Conservation (phyloP, 2,888 invertebrate genomes). For the Eretmocerus hayati region DNA sequence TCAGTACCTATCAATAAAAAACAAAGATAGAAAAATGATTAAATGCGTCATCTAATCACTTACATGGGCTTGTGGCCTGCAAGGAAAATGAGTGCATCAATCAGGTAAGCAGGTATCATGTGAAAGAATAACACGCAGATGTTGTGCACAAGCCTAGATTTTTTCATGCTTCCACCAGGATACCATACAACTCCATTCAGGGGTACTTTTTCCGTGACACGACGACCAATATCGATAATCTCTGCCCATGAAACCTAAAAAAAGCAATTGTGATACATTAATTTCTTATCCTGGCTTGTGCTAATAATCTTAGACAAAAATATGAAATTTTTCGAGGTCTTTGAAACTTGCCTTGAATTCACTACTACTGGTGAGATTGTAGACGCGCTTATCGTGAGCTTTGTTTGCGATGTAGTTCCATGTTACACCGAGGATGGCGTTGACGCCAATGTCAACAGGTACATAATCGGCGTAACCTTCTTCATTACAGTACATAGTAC, state of each 20-base stretch:
- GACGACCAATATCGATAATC: constrained; percentile 73
- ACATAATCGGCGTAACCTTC: constrained; percentile 72
- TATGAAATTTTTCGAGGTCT: no score
- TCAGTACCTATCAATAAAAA: no score
- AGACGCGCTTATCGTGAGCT: constrained; percentile 52
- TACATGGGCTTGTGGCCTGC: constrained; percentile 84
- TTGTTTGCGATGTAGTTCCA: constrained; percentile 61
- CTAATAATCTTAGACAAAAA: neutral
- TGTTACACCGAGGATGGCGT: constrained; percentile 60
- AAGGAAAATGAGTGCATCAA: constrained; percentile 71
- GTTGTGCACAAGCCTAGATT: constrained; percentile 67
- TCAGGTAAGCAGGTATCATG: constrained; percentile 79
- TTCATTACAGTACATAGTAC: constrained; percentile 80
- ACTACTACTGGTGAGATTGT: constrained; percentile 72
- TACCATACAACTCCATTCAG: constrained; percentile 82
- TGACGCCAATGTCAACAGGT: constrained; percentile 76
- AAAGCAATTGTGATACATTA: neutral
- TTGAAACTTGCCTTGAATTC: constrained; percentile 60
- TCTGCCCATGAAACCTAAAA: constrained; percentile 71
- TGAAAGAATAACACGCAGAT: constrained; percentile 83
- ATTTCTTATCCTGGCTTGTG: no score
- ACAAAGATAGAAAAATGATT: no score
- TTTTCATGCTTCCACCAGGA: constrained; percentile 84
- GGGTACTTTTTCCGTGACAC: constrained; percentile 72
- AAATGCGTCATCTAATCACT: no score